A percentile compares a stretch with the other conserved stretches of the same genome.
These are phyloP conservation scores for Meliscaeva auricollis DNA, from an alignment of 2,888 invertebrate genomes.

Conservation along the genomic window DNA sequence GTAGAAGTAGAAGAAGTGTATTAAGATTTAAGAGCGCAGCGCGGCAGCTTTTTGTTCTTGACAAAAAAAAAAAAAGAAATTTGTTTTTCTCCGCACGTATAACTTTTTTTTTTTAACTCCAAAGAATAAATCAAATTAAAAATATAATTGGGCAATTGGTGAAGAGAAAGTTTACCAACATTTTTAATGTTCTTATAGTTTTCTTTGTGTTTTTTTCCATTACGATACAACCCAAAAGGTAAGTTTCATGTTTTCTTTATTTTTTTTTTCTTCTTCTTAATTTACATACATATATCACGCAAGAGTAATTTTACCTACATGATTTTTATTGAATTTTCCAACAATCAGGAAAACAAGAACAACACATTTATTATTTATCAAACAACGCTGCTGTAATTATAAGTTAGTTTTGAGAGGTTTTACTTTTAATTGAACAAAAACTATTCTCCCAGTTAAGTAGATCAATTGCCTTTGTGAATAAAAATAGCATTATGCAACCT, in stretches of 20 bases:
- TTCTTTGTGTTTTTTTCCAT: background rate
- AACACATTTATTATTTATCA: conserved; percentile 1
- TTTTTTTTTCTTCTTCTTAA: background rate
- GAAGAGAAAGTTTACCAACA: background rate
- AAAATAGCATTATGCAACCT: conserved; percentile 30
- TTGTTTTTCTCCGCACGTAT: conserved; percentile 1
- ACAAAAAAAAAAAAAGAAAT: conserved; percentile 6
- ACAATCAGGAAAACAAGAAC: background rate
- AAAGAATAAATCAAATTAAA: background rate
- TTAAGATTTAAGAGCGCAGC: background rate
- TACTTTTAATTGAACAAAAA: background rate
- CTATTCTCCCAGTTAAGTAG: too few species aligned
- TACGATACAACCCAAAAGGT: conserved; percentile 2
- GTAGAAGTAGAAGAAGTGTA: conserved; percentile 16
- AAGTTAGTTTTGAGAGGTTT: background rate
- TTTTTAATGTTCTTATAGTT: conserved; percentile 1
- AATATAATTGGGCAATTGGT: conserved; percentile 6
- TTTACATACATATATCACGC: background rate
- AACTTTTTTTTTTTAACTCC: background rate
- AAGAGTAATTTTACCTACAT: background rate
- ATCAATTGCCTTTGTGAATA: background rate
- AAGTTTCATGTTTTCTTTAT: background rate
- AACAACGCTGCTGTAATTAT: background rate
- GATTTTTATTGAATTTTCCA: conserved; percentile 63
- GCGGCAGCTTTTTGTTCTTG: background rate